Evolutionary conservation across 2,113 vertebrate species (phyloP).

Genomic region (Syngnathus scovelli): DNA sequence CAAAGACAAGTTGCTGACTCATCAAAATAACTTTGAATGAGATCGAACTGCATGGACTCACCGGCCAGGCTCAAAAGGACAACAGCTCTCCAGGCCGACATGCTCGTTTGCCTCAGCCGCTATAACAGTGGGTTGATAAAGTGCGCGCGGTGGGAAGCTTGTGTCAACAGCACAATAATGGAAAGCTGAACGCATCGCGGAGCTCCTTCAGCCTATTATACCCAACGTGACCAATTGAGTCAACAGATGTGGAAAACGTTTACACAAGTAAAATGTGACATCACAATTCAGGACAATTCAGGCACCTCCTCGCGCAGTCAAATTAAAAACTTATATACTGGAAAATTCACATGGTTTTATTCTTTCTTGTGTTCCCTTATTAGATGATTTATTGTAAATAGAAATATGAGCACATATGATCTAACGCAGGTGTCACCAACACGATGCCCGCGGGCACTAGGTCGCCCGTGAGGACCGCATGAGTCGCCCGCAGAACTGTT

Average conservation of each 20-base stretch:
- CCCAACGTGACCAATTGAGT: background rate
- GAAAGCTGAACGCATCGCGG: background rate
- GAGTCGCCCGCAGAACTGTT: too few species aligned
- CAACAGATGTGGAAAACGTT: constrained; percentile 11
- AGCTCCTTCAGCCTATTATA: background rate
- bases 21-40: background rate
- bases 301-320: too few species aligned
- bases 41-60: constrained; percentile 10
- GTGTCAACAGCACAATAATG: background rate
- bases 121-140: constrained; percentile 4
- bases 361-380: too few species aligned
- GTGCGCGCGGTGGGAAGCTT: background rate
- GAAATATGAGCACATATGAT: too few species aligned
- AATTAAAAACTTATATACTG: too few species aligned
- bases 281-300: background rate
- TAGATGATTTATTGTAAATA: too few species aligned
- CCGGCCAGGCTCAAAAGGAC: constrained; percentile 11
- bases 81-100: constrained; percentile 9
- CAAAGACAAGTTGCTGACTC: too few species aligned
- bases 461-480: too few species aligned
- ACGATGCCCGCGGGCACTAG: too few species aligned
- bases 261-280: background rate
- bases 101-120: constrained; percentile 10
- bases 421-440: too few species aligned
- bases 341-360: too few species aligned